A percentile compares a stretch with the other conserved stretches of the same genome.
Evolutionary conservation across 2,113 vertebrate genomes (phyloP).

Genomic region (Chionodraco myersi): DNA sequence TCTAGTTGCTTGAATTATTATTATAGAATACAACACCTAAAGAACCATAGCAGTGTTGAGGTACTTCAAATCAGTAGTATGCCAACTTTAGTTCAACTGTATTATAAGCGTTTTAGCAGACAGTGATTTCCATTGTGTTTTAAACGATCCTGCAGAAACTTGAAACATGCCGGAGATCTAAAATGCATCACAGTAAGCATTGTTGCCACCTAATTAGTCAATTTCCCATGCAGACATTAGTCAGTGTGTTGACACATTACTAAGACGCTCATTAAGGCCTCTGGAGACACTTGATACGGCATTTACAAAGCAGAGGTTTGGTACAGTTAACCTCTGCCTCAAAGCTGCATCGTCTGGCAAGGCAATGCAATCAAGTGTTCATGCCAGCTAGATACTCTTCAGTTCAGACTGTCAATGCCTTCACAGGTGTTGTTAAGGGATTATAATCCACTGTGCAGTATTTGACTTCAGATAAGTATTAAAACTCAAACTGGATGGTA

Average conservation of each 20-base stretch:
- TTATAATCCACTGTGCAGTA: not conserved
- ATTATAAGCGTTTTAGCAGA: not conserved
- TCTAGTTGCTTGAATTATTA: no score
- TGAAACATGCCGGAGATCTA: not conserved
- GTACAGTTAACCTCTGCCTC: no score
- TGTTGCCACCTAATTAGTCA: not conserved
- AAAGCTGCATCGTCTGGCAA: no score
- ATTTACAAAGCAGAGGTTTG: no score
- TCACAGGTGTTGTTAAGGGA: not conserved
- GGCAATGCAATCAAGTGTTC: no score
- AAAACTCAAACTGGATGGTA: not conserved
- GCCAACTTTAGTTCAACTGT: not conserved
- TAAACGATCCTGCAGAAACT: not conserved
- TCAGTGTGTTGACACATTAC: not conserved
- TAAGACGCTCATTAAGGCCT: not conserved
- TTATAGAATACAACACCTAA: not conserved
- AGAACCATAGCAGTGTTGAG: not conserved
- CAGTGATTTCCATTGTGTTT: not conserved
- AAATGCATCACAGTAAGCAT: not conserved
- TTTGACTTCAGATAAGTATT: not conserved
- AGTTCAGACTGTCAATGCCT: not conserved
- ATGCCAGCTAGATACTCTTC: not conserved
- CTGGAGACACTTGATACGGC: not conserved
- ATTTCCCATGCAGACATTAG: no score
- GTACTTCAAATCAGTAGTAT: not conserved